These are phyloP conservation scores for Mesocentrotus franciscanus DNA, from an alignment of 53 echinoderm and acorn worm genomes.

Conservation along the genomic window DNA sequence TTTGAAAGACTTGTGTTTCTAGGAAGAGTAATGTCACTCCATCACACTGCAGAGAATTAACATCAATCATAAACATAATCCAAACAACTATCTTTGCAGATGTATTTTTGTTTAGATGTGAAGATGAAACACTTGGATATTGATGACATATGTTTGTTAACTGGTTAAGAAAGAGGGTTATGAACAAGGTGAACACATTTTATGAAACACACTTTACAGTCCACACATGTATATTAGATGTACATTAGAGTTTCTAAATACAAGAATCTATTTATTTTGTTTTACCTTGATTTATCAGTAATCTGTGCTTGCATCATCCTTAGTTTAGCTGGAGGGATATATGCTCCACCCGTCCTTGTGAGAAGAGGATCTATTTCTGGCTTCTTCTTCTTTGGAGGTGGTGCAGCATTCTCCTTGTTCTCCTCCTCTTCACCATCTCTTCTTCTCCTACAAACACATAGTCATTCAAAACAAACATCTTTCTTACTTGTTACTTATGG, in stretches of 20 bases:
- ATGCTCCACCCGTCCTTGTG: slow-evolving; percentile 93
- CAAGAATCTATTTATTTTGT: background rate
- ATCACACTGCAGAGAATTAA: too few relatives aligned
- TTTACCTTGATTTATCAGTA: slow-evolving; percentile 94
- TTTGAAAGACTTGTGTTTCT: too few relatives aligned
- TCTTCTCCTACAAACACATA: slow-evolving; percentile 35
- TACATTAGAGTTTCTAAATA: background rate
- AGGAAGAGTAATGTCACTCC: too few relatives aligned
- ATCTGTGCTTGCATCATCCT: slow-evolving; percentile 91
- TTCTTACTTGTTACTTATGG: background rate
- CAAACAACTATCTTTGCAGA: too few relatives aligned
- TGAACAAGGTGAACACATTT: too few relatives aligned
- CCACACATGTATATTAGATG: too few relatives aligned
- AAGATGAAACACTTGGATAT: too few relatives aligned
- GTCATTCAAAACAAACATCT: background rate
- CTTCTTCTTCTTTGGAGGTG: slow-evolving; percentile 79
- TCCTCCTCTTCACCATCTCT: slow-evolving; percentile 67
- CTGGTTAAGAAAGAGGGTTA: too few relatives aligned
- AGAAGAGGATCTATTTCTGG: slow-evolving; percentile 71
- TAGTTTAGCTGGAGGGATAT: slow-evolving; percentile 97
- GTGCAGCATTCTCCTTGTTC: slow-evolving; percentile 76
- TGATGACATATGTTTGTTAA: too few relatives aligned
- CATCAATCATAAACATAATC: too few relatives aligned
- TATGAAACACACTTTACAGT: too few relatives aligned
- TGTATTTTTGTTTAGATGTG: too few relatives aligned